Evolutionary conservation across 2,888 invertebrate species (phyloP).

Genomic region (Allophyes oxyacanthae): DNA sequence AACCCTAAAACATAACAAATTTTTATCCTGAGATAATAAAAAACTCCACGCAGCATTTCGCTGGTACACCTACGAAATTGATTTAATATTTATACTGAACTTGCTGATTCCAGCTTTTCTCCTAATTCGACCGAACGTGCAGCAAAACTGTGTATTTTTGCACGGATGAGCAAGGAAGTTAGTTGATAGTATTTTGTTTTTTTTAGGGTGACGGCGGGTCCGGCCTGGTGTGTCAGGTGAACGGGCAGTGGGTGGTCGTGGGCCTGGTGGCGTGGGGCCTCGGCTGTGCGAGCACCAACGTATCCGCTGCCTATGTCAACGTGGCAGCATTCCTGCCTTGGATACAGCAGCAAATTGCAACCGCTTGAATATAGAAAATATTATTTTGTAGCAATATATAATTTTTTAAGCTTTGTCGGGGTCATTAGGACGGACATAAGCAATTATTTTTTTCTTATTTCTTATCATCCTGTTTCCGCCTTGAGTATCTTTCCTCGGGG

Average conservation of each 20-base stretch:
- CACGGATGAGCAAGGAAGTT: neutral
- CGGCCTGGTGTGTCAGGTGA: slow-evolving; percentile 91
- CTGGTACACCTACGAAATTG: no score
- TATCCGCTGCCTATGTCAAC: slow-evolving; percentile 94
- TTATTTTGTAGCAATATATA: neutral
- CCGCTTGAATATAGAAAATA: slow-evolving; percentile 55
- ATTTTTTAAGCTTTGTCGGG: neutral
- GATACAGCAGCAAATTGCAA: slow-evolving; percentile 89
- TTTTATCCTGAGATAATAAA: no score
- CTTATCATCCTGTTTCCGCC: no score
- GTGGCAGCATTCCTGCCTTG: slow-evolving; percentile 91
- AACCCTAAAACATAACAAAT: no score
- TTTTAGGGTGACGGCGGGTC: slow-evolving; percentile 93
- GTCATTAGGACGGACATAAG: no score
- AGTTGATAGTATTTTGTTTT: neutral
- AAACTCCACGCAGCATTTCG: no score
- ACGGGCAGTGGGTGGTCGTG: slow-evolving; percentile 89
- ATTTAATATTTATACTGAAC: no score
- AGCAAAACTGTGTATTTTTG: no score
- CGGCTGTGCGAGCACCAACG: slow-evolving; percentile 91
- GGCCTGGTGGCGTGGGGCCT: slow-evolving; percentile 94
- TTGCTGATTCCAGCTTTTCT: no score
- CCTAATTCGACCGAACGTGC: no score
- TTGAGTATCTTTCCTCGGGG: no score
- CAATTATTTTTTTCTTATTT: no score